Evolutionary conservation across 2,888 invertebrate genomes (phyloP).

Genomic region (Drosophila melanosoma): DNA sequence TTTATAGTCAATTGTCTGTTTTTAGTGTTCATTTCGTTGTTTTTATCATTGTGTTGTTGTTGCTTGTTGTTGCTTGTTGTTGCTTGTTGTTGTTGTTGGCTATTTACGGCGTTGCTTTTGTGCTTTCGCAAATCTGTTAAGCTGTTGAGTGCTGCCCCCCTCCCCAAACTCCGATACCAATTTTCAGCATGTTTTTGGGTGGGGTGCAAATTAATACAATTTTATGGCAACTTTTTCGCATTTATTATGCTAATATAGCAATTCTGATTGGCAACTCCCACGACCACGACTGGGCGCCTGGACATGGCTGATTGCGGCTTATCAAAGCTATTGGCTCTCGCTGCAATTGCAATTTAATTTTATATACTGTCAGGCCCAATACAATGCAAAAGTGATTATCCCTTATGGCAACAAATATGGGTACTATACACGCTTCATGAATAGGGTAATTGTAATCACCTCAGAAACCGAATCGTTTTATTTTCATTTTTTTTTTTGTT

Average conservation of each 20-base stretch:
- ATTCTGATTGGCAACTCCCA: slow-evolving; percentile 33
- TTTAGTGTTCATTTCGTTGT: slow-evolving; percentile 35
- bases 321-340: slow-evolving; percentile 67
- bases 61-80: slow-evolving; percentile 13
- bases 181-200: not conserved
- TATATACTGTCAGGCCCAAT: slow-evolving; percentile 52
- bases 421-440: not conserved
- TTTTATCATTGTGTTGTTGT: not conserved
- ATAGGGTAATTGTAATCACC: slow-evolving; percentile 6
- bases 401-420: slow-evolving; percentile 55
- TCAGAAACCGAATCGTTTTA: not conserved
- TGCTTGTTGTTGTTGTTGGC: slow-evolving; percentile 23
- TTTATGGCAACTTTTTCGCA: slow-evolving; percentile 60
- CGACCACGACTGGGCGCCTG: not conserved
- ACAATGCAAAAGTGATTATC: slow-evolving; percentile 73
- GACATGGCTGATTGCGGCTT: slow-evolving; percentile 56
- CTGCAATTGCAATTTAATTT: slow-evolving; percentile 69
- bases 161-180: not conserved
- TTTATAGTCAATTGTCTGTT: slow-evolving; percentile 29
- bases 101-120: slow-evolving; percentile 63
- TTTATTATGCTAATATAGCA: slow-evolving; percentile 73
- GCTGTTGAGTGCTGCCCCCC: slow-evolving; percentile 66
- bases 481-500: not conserved
- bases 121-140: slow-evolving; percentile 70
- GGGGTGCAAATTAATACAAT: slow-evolving; percentile 68